Evolutionary conservation across 2,797 vertebrate genomes (phyloP), one percentile per base, ranked within the genome.

Genomic region (Argya squamiceps): DNA sequence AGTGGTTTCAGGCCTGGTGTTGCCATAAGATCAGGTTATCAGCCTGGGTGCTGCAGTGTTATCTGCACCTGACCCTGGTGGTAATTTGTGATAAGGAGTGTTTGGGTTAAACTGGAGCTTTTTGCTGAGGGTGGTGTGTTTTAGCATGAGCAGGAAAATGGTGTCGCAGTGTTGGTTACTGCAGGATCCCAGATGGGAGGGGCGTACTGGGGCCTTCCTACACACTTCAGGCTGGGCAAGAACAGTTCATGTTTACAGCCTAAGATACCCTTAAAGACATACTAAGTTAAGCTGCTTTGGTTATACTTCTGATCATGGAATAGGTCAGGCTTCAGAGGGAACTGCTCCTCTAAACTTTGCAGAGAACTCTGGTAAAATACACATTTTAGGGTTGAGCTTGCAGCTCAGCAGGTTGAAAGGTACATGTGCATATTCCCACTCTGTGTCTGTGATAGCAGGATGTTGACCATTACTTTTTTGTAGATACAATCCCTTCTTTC

Each of bases 1-100:
- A 46, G 55, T 3, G 11, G 7, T 74, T n/a, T 12, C 2, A 0
- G 39, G 21, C 20, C 19, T 59, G 5, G 4, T 24, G 26, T 39
- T 79, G 70, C 58, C 2, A 0, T 24, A 9, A 29, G 16, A 27
- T 30, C 0, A 1, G 27, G 21, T 50, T 62, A 20, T 55, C 56
- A 55, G 47, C 26, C 3, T 44, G 47, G 4, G 9, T 50, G 34
- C 23, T 59, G 46, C 26, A n/a, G 63, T 58, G 10, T 24, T 53
- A 32, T 70, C 55, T 83, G 27, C 19, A 7, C 18, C 14, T n/a
- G 15, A 23, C 23, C 47, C 11, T 36, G 43, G 16, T 37, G n/a
- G 68, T 53, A 24, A 43, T 58, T 74, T 26, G 27, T 46, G 56
- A 50, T 78, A 80, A 49, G 13, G 53, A n/a, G 5, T 6, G 59